phyloP scores from a whole-genome alignment of 2,888 invertebrate genomes.

The Archaeoteleia sp. region DNA sequence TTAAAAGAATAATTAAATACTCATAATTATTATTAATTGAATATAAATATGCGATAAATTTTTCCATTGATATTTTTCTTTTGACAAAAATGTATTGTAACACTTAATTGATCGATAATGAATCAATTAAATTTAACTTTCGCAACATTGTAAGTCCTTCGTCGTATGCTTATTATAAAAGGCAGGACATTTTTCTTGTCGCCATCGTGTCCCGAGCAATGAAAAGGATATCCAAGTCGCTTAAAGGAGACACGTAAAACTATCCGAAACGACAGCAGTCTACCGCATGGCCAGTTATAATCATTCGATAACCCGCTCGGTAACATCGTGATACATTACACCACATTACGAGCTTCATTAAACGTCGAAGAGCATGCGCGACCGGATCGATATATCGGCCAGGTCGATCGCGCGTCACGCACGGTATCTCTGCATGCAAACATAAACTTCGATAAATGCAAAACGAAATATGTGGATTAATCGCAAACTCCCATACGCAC shows the following conservation, averaged over 20 bases:
- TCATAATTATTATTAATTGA: too few relatives aligned
- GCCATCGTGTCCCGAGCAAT: conserved; percentile 23
- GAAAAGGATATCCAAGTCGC: conserved; percentile 30
- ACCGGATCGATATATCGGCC: conserved; percentile 28
- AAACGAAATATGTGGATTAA: conserved; percentile 18
- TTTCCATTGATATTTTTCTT: too few relatives aligned
- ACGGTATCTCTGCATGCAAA: not conserved
- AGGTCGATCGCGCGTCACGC: conserved; percentile 14
- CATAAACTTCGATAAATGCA: conserved; percentile 12
- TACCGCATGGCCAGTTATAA: conserved; percentile 39
- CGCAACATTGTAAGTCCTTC: too few relatives aligned
- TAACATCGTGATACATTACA: conserved; percentile 43
- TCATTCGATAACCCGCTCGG: conserved; percentile 43
- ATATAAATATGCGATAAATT: too few relatives aligned
- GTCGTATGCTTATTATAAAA: too few relatives aligned
- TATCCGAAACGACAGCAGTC: conserved; percentile 33
- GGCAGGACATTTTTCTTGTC: too few relatives aligned
- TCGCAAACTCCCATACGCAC: conserved; percentile 16
- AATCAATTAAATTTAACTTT: too few relatives aligned
- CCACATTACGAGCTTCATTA: conserved; percentile 53
- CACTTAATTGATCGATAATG: too few relatives aligned
- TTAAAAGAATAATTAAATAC: too few relatives aligned
- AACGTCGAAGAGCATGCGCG: conserved; percentile 22
- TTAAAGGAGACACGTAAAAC: conserved; percentile 38
- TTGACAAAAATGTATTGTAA: too few relatives aligned